These are phyloP conservation scores for Semnornis frantzii DNA, from an alignment of 2,113 vertebrate species.

Conservation along the genomic window DNA sequence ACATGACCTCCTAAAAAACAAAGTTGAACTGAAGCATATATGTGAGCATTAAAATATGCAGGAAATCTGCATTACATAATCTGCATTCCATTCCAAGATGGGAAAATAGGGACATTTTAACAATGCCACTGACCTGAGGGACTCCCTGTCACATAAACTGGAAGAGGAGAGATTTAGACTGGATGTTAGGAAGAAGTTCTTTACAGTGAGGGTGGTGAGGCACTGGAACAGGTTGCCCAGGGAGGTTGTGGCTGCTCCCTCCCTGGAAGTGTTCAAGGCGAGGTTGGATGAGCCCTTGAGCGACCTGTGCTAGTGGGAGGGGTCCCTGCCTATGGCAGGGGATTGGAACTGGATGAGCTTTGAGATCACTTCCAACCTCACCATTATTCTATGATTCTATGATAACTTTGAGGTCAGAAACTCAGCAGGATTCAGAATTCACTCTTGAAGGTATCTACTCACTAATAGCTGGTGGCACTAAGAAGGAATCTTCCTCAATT, in stretches of 20 bases:
- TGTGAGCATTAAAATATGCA: not conserved
- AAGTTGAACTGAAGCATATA: not conserved
- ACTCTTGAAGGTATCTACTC: not conserved
- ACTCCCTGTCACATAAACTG: not conserved
- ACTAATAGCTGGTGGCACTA: not conserved
- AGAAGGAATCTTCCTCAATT: not conserved
- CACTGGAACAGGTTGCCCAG: too few relatives aligned
- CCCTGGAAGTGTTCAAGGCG: too few relatives aligned
- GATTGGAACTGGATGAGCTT: too few relatives aligned
- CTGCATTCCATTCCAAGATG: not conserved
- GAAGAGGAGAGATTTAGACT: too few relatives aligned
- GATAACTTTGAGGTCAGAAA: not conserved
- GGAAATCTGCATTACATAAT: not conserved
- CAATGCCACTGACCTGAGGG: not conserved
- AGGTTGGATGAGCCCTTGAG: too few relatives aligned
- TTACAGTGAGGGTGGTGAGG: too few relatives aligned
- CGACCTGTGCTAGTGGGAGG: too few relatives aligned
- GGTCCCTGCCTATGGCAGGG: too few relatives aligned
- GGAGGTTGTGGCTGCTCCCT: too few relatives aligned
- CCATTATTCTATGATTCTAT: too few relatives aligned
- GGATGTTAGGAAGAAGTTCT: too few relatives aligned
- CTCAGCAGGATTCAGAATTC: not conserved
- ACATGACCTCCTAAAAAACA: not conserved
- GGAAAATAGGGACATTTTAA: not conserved
- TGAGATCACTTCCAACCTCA: too few relatives aligned